Evolutionary conservation across 37 sponge, comb jelly and placozoan genomes (phyloP).

Genomic region (Cliona cf. orientalis): DNA sequence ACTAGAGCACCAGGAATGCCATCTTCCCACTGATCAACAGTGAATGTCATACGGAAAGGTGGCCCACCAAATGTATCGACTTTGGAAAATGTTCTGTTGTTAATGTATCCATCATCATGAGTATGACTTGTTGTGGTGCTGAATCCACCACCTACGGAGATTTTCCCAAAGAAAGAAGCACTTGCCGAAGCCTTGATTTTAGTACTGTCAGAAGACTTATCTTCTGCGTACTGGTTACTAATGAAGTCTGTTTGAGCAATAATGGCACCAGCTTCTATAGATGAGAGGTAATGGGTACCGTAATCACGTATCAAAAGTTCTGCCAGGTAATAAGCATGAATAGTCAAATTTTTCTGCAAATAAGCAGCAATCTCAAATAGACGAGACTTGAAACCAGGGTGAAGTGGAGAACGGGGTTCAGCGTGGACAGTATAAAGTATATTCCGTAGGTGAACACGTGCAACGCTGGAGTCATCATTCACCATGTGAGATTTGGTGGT

Average conservation of each 20-base stretch:
- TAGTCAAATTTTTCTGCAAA: constrained; percentile 50
- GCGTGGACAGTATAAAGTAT: constrained; percentile 36
- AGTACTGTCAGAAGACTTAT: background rate
- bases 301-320: constrained; percentile 74
- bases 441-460: constrained; percentile 53
- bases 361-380: constrained; percentile 65
- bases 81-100: constrained; percentile 46
- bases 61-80: constrained; percentile 66
- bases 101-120: background rate
- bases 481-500: constrained; percentile 24
- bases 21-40: constrained; percentile 68
- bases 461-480: constrained; percentile 24
- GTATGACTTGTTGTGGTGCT: background rate
- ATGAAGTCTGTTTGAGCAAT: constrained; percentile 54
- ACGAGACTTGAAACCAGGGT: constrained; percentile 44
- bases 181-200: constrained; percentile 48
- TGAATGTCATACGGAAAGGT: constrained; percentile 42
- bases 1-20: constrained; percentile 66
- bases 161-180: constrained; percentile 42
- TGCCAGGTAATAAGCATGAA: constrained; percentile 43
- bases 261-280: constrained; percentile 58
- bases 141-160: constrained; percentile 12
- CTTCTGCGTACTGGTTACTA: background rate
- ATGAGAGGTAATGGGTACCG: constrained; percentile 61
- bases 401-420: constrained; percentile 36